These are phyloP conservation scores for Sclerurus mexicanus DNA, from an alignment of 2,113 vertebrate genomes.

Conservation along the genomic window DNA sequence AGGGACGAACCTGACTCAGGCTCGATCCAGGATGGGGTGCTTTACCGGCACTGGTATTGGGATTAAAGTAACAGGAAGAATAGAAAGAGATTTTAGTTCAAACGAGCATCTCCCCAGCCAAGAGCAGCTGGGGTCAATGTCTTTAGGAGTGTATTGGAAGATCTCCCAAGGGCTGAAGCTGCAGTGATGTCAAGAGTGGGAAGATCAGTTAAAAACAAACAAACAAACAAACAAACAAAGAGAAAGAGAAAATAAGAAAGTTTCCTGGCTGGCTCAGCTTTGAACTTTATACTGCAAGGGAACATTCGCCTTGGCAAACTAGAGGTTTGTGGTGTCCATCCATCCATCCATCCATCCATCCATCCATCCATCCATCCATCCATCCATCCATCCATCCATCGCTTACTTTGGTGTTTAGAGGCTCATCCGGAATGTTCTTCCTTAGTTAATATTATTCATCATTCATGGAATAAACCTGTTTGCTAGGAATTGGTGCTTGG, in stretches of 20 bases:
- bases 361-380: neutral
- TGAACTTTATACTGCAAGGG: neutral
- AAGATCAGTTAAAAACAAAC: neutral
- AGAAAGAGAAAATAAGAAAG: neutral
- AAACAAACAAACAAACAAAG: too few species aligned
- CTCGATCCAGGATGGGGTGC: neutral
- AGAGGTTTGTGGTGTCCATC: neutral
- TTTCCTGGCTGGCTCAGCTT: neutral
- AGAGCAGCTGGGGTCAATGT: neutral
- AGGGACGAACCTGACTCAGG: neutral
- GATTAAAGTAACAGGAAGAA: neutral
- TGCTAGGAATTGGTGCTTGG: neutral
- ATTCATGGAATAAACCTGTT: neutral
- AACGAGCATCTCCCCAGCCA: neutral
- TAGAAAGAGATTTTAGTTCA: neutral
- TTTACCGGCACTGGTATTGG: neutral
- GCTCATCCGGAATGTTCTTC: neutral
- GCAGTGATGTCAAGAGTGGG: neutral
- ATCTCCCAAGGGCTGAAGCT: neutral
- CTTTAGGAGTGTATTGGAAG: neutral
- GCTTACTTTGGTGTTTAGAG: neutral
- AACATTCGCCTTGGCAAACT: neutral
- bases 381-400: neutral
- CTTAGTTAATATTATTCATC: neutral
- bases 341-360: neutral